phyloP scores from a whole-genome alignment of 2,797 vertebrate genomes.

The Megaceryle alcyon region DNA sequence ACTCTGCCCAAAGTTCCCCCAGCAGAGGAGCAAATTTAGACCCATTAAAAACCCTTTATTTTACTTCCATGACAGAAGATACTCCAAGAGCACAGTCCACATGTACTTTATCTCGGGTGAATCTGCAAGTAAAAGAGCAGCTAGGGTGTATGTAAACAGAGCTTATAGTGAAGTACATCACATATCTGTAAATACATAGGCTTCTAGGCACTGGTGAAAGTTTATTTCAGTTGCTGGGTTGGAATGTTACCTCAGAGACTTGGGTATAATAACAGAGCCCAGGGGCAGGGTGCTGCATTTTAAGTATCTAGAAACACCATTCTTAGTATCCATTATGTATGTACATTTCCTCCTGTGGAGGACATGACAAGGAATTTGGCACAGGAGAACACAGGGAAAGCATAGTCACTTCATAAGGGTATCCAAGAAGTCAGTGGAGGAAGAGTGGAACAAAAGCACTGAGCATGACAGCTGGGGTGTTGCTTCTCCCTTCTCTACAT shows the following conservation, averaged over 20 bases:
- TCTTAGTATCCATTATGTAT: too few relatives aligned
- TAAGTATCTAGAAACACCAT: neutral
- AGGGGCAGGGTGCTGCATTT: neutral
- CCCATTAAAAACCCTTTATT: neutral
- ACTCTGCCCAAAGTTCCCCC: neutral
- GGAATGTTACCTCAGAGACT: neutral
- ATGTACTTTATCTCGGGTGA: too few relatives aligned
- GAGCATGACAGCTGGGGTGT: accelerated
- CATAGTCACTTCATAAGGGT: accelerated
- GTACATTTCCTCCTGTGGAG: neutral
- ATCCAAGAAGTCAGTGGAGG: accelerated
- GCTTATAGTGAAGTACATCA: neutral
- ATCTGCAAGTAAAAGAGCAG: too few relatives aligned
- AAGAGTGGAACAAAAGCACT: neutral
- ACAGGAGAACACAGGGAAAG: neutral
- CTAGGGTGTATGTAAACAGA: neutral
- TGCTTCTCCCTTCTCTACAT: neutral
- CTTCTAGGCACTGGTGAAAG: neutral
- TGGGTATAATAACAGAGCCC: accelerated
- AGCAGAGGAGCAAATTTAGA: neutral
- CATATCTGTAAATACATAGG: accelerated
- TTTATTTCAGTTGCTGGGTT: neutral
- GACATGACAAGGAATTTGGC: neutral
- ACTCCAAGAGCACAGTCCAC: neutral
- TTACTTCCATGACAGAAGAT: neutral